phyloP scores from a whole-genome alignment of 2,888 invertebrate genomes.

The Oligia latruncula region DNA sequence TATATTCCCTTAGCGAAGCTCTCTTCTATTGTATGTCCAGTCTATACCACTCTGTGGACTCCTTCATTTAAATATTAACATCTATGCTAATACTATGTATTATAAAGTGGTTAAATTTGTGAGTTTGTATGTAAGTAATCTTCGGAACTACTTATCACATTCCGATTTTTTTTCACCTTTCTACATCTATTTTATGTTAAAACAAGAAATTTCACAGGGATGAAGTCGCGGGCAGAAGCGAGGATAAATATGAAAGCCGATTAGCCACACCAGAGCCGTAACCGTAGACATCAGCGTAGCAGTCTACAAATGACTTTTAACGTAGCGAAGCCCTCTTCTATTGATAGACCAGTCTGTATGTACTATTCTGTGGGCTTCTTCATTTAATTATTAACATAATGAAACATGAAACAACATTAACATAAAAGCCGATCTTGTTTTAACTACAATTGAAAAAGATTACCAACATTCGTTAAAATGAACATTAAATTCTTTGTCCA shows the following conservation, averaged over 20 bases:
- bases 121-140: neutral
- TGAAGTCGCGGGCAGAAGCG: no score
- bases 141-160: neutral
- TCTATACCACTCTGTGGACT: neutral
- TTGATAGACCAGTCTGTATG: neutral
- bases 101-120: neutral
- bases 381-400: neutral
- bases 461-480: neutral
- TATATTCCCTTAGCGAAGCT: neutral
- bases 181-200: neutral
- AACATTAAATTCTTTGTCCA: neutral
- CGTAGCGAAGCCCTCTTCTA: neutral
- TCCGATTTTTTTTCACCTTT: no score
- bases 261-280: neutral
- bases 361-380: neutral
- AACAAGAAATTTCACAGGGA: neutral
- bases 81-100: neutral
- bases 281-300: constrained; percentile 4
- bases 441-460: neutral
- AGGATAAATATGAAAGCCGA: no score
- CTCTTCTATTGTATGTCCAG: neutral
- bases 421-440: neutral
- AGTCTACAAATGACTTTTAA: neutral
- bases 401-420: neutral
- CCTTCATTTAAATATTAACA: neutral